Base-by-base conservation (phyloP, 2,113 vertebrate genomes). In the Eretmochelys imbricata region DNA sequence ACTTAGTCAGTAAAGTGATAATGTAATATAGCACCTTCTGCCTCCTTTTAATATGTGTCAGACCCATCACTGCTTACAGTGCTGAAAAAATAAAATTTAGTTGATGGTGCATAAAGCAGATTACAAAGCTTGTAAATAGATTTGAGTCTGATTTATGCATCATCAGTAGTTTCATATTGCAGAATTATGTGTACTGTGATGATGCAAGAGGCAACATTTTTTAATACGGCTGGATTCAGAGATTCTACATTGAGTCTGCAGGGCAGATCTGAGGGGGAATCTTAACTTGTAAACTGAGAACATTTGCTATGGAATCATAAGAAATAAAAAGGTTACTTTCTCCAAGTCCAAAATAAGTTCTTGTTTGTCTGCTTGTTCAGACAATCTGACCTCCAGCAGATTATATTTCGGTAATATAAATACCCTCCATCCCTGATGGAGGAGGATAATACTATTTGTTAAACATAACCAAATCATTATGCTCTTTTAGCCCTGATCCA, bases 111-210 rank as follows among this genome's bases (percentile, higher is more conserved):
- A 62, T 78, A 62, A 75, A 91, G 53, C 62, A 69, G 62, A n/a
- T 69, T 17, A 69, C 35, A 69, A 25, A 16, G 62, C 69, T 83
- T 50, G 80, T 69, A 48, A 1, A 48, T 25, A 51, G 88, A 85
- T 35, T 69, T 46, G 57, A 81, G 22, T 53, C 50, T 38, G 31
- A 81, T 7, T 76, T 89, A 85, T 76, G 20, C 29, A 53, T 12
- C 65, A 6, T 87, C 55, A 50, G 19, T 54, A 51, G 59, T 83
- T 69, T 59, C 38, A 48, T 9, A 5, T 72, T 57, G 31, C 83
- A 48, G 31, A 86, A 24, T 22, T 0, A 0, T 0, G 0, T 11
- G 1, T 69, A 35, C 35, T 69, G 31, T 88, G 75, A 75, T 14
- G 10, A 54, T 49, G 3, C 14, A 87, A 54, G 50, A 55, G 8